Base-by-base conservation (phyloP, 1,140 invertebrate genomes). In the Drosophila littoralis region DNA sequence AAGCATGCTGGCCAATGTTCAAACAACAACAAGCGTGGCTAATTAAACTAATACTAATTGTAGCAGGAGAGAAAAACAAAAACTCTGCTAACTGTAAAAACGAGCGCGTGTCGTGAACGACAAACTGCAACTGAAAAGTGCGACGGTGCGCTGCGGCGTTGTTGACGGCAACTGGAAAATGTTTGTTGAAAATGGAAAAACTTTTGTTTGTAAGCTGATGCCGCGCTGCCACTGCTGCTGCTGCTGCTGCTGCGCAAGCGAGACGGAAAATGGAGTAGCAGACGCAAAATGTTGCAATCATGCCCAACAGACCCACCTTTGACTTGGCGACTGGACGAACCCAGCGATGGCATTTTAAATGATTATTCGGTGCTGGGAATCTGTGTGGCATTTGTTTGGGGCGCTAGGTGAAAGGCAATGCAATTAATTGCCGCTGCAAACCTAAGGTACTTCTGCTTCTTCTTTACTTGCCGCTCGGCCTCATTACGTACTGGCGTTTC, bases 111-210 rank as follows among this genome's bases (percentile, higher is more conserved):
- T 66, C 63, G 74, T 77, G 77, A 91, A 61, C 78, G 79, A 89
- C 90, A 77, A 89, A 91, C 67, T 91, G 86, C 90, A 91, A 91
- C 90, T 91, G 83, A 91, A 79, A 68, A 70, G 76, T 69, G 60
- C 59, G 57, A 45, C 59, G 54, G 12, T 40, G 22, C 36, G 61
- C 43, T 66, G 75, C 69, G 61, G 71, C 60, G 22, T 76, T 42
- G 69, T 43, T 67, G 79, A 33, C 60, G 58, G 46, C 68, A 70
- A 75, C 54, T 85, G 82, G 77, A 80, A 84, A 84, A 78, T 70
- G 81, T 80, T 84, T 84, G 81, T 80, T 84, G 59, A 69, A 79
- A 51, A 69, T 68, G 75, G 61, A 76, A 76, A 71, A 71, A 36
- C 10, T 32, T 61, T 70, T 57, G 48, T 67, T 76, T 40, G 10